These are phyloP conservation scores for Propsilocerus akamusi DNA, from an alignment of 1,140 invertebrate genomes.

Conservation along the genomic window DNA sequence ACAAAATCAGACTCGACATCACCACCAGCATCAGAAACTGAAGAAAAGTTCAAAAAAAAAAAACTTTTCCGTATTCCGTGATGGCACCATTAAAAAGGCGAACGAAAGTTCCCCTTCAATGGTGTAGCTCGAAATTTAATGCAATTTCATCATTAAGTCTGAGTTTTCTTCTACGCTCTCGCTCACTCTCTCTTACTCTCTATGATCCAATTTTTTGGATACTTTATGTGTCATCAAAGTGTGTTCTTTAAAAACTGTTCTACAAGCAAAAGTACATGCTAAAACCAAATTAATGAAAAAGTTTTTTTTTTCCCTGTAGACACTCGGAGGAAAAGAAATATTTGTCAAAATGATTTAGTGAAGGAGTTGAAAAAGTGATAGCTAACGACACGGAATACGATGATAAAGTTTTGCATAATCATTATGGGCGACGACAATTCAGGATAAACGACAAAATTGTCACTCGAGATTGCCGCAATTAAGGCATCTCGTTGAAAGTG, in stretches of 20 bases:
- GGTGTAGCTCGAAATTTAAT: neutral
- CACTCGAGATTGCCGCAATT: no score
- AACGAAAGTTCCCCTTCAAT: neutral
- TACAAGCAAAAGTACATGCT: neutral
- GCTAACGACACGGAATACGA: no score
- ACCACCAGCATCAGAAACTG: neutral
- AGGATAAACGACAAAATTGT: no score
- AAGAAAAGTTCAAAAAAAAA: neutral
- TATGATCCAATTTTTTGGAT: no score
- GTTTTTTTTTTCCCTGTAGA: neutral
- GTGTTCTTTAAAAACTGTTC: neutral
- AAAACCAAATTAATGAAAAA: neutral
- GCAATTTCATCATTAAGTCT: conserved; percentile 2
- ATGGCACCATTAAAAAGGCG: no score
- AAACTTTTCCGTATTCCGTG: no score
- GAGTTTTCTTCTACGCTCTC: neutral
- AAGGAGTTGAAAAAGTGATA: no score
- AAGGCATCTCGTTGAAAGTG: no score
- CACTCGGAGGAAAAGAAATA: neutral
- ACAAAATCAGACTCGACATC: neutral
- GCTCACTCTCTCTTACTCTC: neutral
- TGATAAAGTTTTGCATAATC: no score
- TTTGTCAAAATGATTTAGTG: neutral
- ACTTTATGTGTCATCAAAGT: neutral
- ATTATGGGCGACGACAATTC: no score